These are phyloP conservation scores for Sinocyclocheilus grahami DNA, from an alignment of 2,113 vertebrate species.

Conservation along the genomic window DNA sequence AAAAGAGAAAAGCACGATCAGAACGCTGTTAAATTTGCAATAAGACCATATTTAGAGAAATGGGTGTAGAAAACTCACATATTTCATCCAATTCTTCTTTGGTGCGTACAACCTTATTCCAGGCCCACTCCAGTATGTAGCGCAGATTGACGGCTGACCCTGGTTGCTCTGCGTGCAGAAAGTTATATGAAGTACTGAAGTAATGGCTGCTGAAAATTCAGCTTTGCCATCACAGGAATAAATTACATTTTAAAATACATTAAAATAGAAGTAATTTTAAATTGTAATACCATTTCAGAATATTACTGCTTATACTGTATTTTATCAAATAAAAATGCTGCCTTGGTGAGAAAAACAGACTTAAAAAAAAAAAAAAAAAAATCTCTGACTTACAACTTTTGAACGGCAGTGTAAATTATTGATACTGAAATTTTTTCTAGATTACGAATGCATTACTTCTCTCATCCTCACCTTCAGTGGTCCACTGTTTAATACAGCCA, in stretches of 20 bases:
- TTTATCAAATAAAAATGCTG: too few relatives aligned
- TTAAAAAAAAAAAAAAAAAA: too few relatives aligned
- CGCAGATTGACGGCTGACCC: slow-evolving; percentile 87
- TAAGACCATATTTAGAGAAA: neutral
- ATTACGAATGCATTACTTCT: neutral
- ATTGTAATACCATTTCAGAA: too few relatives aligned
- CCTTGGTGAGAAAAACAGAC: too few relatives aligned
- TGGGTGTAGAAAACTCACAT: slow-evolving; percentile 76
- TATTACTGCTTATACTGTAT: too few relatives aligned
- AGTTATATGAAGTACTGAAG: neutral
- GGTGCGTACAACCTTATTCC: slow-evolving; percentile 89
- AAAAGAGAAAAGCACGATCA: slow-evolving; percentile 12
- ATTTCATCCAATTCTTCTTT: slow-evolving; percentile 89
- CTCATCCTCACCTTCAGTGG: slow-evolving; percentile 80
- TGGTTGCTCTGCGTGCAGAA: slow-evolving; percentile 78
- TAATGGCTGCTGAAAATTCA: too few relatives aligned
- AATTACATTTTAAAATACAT: too few relatives aligned
- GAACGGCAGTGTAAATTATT: neutral
- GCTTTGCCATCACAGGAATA: too few relatives aligned
- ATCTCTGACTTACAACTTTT: too few relatives aligned
- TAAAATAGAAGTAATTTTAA: too few relatives aligned
- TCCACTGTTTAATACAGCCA: slow-evolving; percentile 91
- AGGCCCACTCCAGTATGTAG: slow-evolving; percentile 94
- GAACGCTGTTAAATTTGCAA: neutral
- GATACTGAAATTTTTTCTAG: neutral